Percentiles rank a stretch among this genome's conserved stretches.
Evolutionary conservation across 2,888 invertebrate genomes (phyloP).

Genomic region (Lasioglossum zephyrum): DNA sequence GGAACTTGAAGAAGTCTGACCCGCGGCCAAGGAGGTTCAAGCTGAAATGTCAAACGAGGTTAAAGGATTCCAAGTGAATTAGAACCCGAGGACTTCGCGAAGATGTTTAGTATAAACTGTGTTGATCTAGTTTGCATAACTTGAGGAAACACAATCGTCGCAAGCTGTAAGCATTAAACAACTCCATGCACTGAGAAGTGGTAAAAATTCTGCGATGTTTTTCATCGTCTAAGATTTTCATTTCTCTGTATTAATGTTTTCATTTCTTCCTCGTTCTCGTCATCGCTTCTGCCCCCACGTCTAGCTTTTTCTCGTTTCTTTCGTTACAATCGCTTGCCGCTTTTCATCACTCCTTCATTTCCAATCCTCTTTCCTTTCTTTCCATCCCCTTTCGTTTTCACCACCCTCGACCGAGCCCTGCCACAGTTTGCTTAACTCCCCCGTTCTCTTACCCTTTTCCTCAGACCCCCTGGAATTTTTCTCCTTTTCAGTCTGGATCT

Average conservation of each 20-base stretch:
- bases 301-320: too few relatives aligned
- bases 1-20: neutral
- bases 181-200: neutral
- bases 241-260: neutral
- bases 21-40: neutral
- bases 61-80: neutral
- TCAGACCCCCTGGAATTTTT: neutral
- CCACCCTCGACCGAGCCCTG: neutral
- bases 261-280: neutral
- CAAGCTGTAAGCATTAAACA: neutral
- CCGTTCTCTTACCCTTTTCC: neutral
- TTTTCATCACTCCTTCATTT: neutral
- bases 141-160: neutral
- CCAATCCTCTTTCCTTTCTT: neutral
- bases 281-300: too few relatives aligned
- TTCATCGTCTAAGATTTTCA: neutral
- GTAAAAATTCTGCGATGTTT: neutral
- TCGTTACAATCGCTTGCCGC: neutral
- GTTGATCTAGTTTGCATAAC: neutral
- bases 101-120: neutral
- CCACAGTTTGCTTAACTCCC: neutral
- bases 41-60: neutral
- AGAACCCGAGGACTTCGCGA: neutral
- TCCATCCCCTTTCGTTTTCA: neutral
- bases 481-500: neutral